Percentiles rank a stretch among this genome's conserved stretches.
These are phyloP conservation scores for Girardia tigrina DNA, from an alignment of 2,888 invertebrate genomes.

Conservation along the genomic window DNA sequence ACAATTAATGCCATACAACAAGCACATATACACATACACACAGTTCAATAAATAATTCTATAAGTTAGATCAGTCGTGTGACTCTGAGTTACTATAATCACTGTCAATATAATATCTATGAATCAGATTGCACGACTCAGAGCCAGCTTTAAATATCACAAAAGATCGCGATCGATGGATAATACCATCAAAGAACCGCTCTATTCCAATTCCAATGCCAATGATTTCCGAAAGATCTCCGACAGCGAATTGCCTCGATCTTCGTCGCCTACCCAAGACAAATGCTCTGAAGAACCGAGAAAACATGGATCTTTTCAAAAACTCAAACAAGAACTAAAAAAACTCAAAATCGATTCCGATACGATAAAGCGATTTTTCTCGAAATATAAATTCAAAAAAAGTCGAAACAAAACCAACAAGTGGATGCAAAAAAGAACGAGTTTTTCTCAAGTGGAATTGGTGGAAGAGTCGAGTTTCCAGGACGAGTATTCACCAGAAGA, in stretches of 20 bases:
- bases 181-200: neutral
- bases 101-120: too few species aligned
- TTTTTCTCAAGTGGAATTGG: neutral
- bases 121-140: conserved; percentile 23
- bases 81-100: neutral
- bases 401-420: neutral
- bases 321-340: conserved; percentile 14
- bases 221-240: neutral
- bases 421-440: neutral
- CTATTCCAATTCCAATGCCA: neutral
- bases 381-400: neutral
- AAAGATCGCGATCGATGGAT: conserved; percentile 9
- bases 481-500: neutral
- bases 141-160: neutral
- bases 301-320: conserved; percentile 11
- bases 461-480: neutral
- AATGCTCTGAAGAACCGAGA: neutral
- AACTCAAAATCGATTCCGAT: conserved; percentile 11
- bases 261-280: neutral
- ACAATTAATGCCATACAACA: conserved; percentile 3
- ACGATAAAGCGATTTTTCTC: neutral
- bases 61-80: neutral
- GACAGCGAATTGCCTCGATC: neutral
- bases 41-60: neutral
- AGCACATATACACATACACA: too few species aligned